Base-by-base conservation (phyloP, 2,797 vertebrate species). In the Thaleichthys pacificus region DNA sequence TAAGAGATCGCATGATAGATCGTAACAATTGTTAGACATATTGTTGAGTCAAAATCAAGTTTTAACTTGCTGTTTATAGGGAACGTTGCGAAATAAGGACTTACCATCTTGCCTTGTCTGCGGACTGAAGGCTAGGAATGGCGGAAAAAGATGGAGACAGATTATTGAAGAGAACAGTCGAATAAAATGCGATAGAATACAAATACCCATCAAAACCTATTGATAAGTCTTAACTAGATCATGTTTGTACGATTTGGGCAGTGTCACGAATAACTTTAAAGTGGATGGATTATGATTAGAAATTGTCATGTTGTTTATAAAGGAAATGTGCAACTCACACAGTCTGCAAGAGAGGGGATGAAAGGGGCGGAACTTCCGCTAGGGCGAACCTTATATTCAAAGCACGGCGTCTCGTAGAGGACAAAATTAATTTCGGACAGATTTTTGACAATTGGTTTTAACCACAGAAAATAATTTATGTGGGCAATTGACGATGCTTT, bases 331-430 rank as follows among this genome's bases (percentile, higher is more conserved):
- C 5, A 0, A 88, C 94, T 89, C 42, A 91, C 93, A 76, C 22
- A 71, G 76, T 0, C 17, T 21, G 0, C 28, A 69, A 57, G 65
- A 76, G 61, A 88, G 56, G 9, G 85, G 30, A 85, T 60, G 84
- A 85, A 93, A 77, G 91, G 90, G 78, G 49, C 0, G 80, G 73
- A 9, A 86, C 93, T 96, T 95, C 95, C 95, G 93, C 89, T 85
- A 87, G 42, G 56, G 38, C 15, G 0, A 0, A 0, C 0, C 1
- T 91, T 88, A 84, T 91, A 87, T 84, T 87, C 2, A 0, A 0
- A 0, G 60, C 90, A 96, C 89, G 93, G 95, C 1, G 76, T 66
- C 66, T 0, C 28, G 69, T 0, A 9, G 2, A 73, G 79, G 81
- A 7, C 78, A 89, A 75, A 75, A 69, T 24, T 60, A 0, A 12